phyloP scores from a whole-genome alignment of 37 sponge, comb jelly and placozoan genomes.

The Bolinopsis microptera region DNA sequence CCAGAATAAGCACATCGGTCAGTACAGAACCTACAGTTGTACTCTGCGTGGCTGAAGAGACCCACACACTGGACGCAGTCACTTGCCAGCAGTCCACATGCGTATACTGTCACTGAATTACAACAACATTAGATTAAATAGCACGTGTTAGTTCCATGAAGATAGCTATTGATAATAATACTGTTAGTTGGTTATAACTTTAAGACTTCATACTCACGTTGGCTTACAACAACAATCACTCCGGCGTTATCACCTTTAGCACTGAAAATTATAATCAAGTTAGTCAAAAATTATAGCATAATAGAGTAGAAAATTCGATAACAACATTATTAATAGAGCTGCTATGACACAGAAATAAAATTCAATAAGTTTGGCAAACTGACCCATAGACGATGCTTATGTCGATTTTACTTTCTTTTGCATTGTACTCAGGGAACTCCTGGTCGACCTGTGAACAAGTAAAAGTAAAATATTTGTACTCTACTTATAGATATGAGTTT shows the following conservation, averaged over 20 bases:
- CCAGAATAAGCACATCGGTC: neutral
- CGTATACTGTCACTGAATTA: conserved; percentile 1
- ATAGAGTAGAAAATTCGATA: too few relatives aligned
- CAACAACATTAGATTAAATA: neutral
- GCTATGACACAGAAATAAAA: too few relatives aligned
- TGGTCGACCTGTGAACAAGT: neutral
- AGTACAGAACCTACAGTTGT: conserved; percentile 36
- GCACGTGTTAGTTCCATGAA: too few relatives aligned
- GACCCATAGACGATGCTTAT: conserved; percentile 32
- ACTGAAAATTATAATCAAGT: too few relatives aligned
- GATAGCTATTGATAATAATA: too few relatives aligned
- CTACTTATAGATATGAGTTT: too few relatives aligned
- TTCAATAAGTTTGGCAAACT: neutral
- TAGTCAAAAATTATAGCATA: too few relatives aligned
- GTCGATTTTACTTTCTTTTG: neutral
- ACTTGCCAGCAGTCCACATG: conserved; percentile 18
- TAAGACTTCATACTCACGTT: conserved; percentile 46
- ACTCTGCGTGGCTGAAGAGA: neutral
- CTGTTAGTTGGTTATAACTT: too few relatives aligned
- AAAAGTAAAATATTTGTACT: too few relatives aligned
- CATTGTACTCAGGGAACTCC: conserved; percentile 13
- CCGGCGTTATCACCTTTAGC: neutral
- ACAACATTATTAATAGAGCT: too few relatives aligned
- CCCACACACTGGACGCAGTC: conserved; percentile 44
- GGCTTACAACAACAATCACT: neutral